Conservation (phyloP, 2,888 invertebrate genomes). For the Eupeodes latifasciatus region DNA sequence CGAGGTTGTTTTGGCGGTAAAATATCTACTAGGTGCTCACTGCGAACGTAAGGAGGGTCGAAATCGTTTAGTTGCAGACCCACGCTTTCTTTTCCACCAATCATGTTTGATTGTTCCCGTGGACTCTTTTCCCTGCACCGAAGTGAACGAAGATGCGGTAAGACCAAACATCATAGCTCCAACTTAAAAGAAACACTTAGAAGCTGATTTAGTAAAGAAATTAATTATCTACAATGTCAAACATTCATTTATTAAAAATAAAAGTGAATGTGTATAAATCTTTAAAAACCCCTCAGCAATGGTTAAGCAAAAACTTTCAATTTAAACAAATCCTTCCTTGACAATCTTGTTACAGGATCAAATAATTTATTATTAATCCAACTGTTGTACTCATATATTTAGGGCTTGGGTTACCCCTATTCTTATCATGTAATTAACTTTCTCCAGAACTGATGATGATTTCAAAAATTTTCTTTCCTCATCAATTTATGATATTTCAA, state of each 20-base stretch:
- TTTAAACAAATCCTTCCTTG: conserved; percentile 48
- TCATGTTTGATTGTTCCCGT: too few relatives aligned
- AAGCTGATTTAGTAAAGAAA: too few relatives aligned
- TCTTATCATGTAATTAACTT: conserved; percentile 59
- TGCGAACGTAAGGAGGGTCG: too few relatives aligned
- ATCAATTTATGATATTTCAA: conserved; percentile 57
- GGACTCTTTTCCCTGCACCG: too few relatives aligned
- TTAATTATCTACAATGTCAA: too few relatives aligned
- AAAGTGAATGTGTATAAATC: not conserved
- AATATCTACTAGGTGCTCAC: too few relatives aligned
- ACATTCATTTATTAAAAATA: not conserved
- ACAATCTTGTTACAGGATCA: conserved; percentile 19
- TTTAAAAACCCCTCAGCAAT: conserved; percentile 10
- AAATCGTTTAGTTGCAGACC: too few relatives aligned
- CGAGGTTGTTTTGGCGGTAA: too few relatives aligned
- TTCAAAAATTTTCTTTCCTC: conserved; percentile 50
- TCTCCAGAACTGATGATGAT: conserved; percentile 46
- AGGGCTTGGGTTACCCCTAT: conserved; percentile 48
- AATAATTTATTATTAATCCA: conserved; percentile 46
- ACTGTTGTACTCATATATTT: not conserved
- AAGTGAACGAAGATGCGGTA: too few relatives aligned
- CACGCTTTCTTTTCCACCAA: too few relatives aligned
- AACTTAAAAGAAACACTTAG: too few relatives aligned
- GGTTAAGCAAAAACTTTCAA: not conserved
- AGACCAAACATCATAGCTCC: too few relatives aligned